These are phyloP conservation scores for Hiodon alosoides DNA, from an alignment of 2,113 vertebrate genomes.

Conservation along the genomic window DNA sequence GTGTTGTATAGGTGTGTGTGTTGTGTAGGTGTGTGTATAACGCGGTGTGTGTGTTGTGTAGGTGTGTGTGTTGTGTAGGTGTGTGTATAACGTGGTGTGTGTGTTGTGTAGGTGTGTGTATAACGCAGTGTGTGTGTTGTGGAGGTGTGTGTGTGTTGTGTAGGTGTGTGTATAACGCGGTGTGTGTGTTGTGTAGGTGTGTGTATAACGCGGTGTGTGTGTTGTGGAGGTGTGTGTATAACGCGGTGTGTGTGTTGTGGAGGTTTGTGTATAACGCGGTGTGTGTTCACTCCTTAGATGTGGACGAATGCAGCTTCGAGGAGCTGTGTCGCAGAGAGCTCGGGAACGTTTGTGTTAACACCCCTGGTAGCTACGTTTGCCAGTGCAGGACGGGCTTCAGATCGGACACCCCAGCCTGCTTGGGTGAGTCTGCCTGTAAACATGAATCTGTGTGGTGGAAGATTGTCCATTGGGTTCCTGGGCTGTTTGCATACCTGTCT, in stretches of 20 bases:
- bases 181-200: too few species aligned
- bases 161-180: neutral
- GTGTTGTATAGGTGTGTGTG: neutral
- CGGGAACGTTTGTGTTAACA: constrained; percentile 68
- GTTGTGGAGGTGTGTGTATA: neutral
- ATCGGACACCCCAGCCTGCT: constrained; percentile 49
- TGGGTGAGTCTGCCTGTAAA: constrained; percentile 48
- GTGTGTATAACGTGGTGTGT: neutral
- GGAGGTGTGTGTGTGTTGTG: neutral
- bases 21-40: too few species aligned
- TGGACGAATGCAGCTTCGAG: constrained; percentile 69
- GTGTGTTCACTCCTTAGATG: constrained; percentile 46
- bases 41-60: neutral
- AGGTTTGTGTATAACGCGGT: neutral
- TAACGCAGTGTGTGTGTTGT: neutral
- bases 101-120: neutral
- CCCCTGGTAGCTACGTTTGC: constrained; percentile 63
- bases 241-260: neutral
- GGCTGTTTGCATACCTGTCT: neutral
- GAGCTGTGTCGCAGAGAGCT: constrained; percentile 60
- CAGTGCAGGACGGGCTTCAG: constrained; percentile 62
- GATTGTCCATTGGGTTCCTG: too few species aligned
- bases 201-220: neutral
- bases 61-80: neutral
- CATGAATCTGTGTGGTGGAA: neutral